A percentile compares a stretch with the other conserved stretches of the same genome.
Conservation (phyloP, 2,888 invertebrate genomes). For the Exocentrus adspersus region DNA sequence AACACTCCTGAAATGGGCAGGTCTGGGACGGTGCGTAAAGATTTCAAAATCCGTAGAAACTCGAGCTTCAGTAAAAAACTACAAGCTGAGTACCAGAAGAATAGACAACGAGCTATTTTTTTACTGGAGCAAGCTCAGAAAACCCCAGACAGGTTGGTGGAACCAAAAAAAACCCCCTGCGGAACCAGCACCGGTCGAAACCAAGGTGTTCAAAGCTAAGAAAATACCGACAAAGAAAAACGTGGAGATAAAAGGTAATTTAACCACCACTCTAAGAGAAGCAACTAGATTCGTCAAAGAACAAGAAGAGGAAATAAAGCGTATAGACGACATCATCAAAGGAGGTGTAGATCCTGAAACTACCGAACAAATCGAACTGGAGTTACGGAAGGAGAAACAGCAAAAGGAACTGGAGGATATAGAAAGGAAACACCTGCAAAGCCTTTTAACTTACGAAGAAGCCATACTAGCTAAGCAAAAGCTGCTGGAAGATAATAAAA, state of each 20-base stretch:
- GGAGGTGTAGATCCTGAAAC: conserved; percentile 64
- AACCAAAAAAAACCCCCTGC: conserved; percentile 10
- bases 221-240: conserved; percentile 41
- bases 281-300: conserved; percentile 65
- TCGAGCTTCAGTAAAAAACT: conserved; percentile 40
- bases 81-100: conserved; percentile 27
- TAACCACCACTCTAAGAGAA: conserved; percentile 66
- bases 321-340: conserved; percentile 65
- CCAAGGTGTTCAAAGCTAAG: conserved; percentile 25
- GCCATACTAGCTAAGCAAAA: conserved; percentile 69
- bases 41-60: conserved; percentile 44
- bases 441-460: conserved; percentile 70
- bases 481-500: conserved; percentile 64
- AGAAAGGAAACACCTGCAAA: conserved; percentile 69
- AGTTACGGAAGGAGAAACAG: conserved; percentile 64
- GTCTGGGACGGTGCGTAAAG: background rate
- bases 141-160: conserved; percentile 26
- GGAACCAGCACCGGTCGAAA: conserved; percentile 14
- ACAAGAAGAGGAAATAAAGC: conserved; percentile 65
- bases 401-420: conserved; percentile 66
- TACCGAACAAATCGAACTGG: conserved; percentile 64
- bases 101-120: conserved; percentile 44
- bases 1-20: conserved; percentile 35
- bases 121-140: conserved; percentile 44
- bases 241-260: conserved; percentile 63